Conservation (phyloP, 2,888 invertebrate species). For the Allophyes oxyacanthae region DNA sequence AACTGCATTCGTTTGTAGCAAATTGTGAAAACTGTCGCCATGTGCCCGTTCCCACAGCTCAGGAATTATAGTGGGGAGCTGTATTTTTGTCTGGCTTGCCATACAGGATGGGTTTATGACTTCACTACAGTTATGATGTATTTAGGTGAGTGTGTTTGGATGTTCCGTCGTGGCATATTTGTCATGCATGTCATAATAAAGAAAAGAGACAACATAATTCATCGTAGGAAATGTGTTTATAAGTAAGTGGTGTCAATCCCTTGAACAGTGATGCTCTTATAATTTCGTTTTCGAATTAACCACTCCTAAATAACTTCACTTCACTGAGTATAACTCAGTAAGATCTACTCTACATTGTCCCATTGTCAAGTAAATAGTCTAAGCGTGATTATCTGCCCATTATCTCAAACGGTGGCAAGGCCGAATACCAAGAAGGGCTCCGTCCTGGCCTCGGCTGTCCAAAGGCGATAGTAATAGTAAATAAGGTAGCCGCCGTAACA, state of each 20-base stretch:
- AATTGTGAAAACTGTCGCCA: slow-evolving; percentile 35
- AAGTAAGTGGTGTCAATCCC: too few species aligned
- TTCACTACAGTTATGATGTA: slow-evolving; percentile 12
- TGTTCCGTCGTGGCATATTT: not conserved
- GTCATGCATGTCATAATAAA: not conserved
- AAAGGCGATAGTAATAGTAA: slow-evolving; percentile 10
- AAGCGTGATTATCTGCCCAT: slow-evolving; percentile 31
- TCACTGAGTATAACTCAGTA: slow-evolving; percentile 1
- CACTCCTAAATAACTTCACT: too few species aligned
- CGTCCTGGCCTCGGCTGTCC: slow-evolving; percentile 41
- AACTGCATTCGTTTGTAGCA: slow-evolving; percentile 47
- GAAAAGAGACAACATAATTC: too few species aligned
- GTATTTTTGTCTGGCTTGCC: slow-evolving; percentile 7
- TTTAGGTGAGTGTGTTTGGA: slow-evolving; percentile 1
- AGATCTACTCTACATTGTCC: slow-evolving; percentile 10
- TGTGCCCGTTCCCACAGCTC: slow-evolving; percentile 35
- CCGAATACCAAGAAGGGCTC: slow-evolving; percentile 46
- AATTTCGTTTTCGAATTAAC: too few species aligned
- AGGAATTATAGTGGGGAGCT: not conserved
- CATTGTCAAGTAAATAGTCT: slow-evolving; percentile 31
- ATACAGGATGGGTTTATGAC: slow-evolving; percentile 14
- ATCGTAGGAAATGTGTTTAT: too few species aligned
- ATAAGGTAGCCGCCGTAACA: slow-evolving; percentile 6
- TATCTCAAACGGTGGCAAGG: slow-evolving; percentile 37
- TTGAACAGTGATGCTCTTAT: too few species aligned